Evolutionary conservation across 2,888 invertebrate genomes (phyloP).

Genomic region (Folsomia candida): DNA sequence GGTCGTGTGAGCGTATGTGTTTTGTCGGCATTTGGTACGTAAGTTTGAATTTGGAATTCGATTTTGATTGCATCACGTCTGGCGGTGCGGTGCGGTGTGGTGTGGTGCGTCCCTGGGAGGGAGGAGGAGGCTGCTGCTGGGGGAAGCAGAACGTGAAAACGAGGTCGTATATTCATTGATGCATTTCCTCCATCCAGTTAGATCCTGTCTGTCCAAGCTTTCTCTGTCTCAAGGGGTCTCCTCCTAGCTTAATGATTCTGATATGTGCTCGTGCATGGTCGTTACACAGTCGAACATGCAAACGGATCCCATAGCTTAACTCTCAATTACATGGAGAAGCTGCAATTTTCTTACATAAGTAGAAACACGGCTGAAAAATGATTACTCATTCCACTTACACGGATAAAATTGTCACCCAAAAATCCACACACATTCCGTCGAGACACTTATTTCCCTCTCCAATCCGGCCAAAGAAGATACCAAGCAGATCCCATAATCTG

Average conservation of each 20-base stretch:
- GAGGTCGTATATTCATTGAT: conserved; percentile 6
- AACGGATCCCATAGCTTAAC: background rate
- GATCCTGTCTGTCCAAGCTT: too few relatives aligned
- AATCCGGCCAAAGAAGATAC: too few relatives aligned
- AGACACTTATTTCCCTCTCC: background rate
- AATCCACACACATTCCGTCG: background rate
- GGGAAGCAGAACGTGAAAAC: conserved; percentile 13
- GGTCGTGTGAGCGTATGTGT: background rate
- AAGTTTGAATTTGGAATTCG: conserved; percentile 16
- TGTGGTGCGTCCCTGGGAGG: conserved; percentile 1
- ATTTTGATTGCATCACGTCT: conserved; percentile 17
- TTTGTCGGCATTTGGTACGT: too few relatives aligned
- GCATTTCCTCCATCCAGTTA: conserved; percentile 13
- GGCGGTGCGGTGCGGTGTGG: background rate
- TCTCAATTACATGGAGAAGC: too few relatives aligned
- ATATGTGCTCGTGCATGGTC: background rate
- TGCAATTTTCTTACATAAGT: too few relatives aligned
- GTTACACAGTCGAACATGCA: background rate
- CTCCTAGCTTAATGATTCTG: background rate
- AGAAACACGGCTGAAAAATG: too few relatives aligned
- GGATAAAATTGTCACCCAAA: background rate
- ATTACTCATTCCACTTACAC: background rate
- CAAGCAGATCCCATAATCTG: conserved; percentile 1
- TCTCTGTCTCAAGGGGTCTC: conserved; percentile 16
- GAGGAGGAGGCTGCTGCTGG: too few relatives aligned